Base-by-base conservation (phyloP, 30 jellyfish, hydroid and myxozoan genomes). In the Aurelia aurita region DNA sequence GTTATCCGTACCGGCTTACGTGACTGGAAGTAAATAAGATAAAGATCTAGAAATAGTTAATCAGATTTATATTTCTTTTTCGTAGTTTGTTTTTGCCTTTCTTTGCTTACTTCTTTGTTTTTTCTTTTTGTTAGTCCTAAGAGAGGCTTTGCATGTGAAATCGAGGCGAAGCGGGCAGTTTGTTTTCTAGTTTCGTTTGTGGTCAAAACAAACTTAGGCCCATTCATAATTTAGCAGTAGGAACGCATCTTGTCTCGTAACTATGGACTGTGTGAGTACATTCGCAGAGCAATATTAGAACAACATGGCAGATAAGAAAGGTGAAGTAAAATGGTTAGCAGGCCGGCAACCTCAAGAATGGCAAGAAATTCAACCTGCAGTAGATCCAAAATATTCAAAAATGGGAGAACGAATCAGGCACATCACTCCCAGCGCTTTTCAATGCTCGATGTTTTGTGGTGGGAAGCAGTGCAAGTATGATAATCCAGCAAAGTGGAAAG, bases 391-490 rank as follows among this genome's bases (percentile, higher is more conserved):
- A 76, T 94, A 94, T 69, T 94, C 99, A 18, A 73, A 59, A 32
- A 87, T 94, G 34, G 97, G 97, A 3, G 99, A 94, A 54, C 32
- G 90, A 47, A 88, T 94, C 57, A 95, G 99, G 32, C 96, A 88
- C 57, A 87, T 94, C 25, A 55, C 99, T 28, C 99, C 99, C 23
- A 82, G 94, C 46, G 91, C 88, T 21, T 58, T 94, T 64, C 91
- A 80, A 60, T 94, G 99, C 86, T 94, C 99, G 9, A 82, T 94
- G 96, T 94, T 94, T 84, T 94, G 99, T 72, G 99, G 99, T 51
- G 99, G 99, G 18, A 88, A 72, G 29, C 92, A 88, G 49, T 94
- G 99, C 89, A 94, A 94, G 72, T 94, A 94, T 83, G 94, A 84
- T 34, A 84, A 87, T 60, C 99, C 99, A 11, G 64, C 82, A 18